Evolutionary conservation across 2,888 invertebrate species (phyloP).

Genomic region (Chrysolina haemoptera): DNA sequence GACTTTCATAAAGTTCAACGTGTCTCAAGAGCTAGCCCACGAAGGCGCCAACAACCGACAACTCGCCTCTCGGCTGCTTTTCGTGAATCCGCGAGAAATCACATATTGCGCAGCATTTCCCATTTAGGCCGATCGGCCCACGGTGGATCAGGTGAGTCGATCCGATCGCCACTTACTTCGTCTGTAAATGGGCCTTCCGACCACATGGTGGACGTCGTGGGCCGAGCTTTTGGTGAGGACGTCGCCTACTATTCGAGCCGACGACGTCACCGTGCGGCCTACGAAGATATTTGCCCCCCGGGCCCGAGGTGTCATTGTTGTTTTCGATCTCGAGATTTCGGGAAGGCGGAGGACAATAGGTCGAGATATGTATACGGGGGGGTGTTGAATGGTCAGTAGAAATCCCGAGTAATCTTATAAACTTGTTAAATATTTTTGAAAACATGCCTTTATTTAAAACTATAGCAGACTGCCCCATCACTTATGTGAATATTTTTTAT

Average conservation of each 20-base stretch:
- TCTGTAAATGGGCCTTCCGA: constrained; percentile 55
- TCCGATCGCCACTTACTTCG: constrained; percentile 40
- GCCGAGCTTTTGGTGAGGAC: constrained; percentile 21
- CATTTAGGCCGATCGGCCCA: constrained; percentile 13
- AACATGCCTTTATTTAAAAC: too few relatives aligned
- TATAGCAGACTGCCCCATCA: too few relatives aligned
- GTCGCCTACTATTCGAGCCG: constrained; percentile 10
- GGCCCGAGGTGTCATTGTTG: constrained; percentile 6
- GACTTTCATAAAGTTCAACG: constrained; percentile 5
- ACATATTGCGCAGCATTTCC: constrained; percentile 10
- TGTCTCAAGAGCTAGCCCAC: constrained; percentile 6
- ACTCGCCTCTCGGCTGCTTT: neutral
- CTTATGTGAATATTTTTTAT: too few relatives aligned
- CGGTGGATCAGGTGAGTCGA: constrained; percentile 35
- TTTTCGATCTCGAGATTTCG: constrained; percentile 13
- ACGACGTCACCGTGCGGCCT: constrained; percentile 15
- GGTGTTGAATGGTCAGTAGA: too few relatives aligned
- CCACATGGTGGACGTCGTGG: constrained; percentile 49
- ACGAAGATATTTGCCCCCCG: constrained; percentile 16
- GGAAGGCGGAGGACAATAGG: constrained; percentile 1
- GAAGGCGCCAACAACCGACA: constrained; percentile 4
- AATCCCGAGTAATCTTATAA: too few relatives aligned
- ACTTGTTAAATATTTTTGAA: too few relatives aligned
- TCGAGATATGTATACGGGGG: too few relatives aligned
- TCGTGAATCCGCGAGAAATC: constrained; percentile 7